Evolutionary conservation across 1,140 invertebrate species (phyloP).

Genomic region (Cotesia glomerata): DNA sequence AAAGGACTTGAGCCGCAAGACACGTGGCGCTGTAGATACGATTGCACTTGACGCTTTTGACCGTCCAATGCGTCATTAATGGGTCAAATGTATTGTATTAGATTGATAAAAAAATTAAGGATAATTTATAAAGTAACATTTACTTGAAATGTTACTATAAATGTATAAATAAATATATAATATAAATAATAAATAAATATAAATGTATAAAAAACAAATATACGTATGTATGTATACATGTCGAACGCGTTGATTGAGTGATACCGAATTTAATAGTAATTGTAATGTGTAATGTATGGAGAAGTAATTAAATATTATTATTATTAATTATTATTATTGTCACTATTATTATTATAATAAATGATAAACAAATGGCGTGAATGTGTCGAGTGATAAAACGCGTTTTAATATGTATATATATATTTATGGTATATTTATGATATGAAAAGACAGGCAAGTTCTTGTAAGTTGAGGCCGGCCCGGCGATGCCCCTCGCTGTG

Average conservation of each 20-base stretch:
- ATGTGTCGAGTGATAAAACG: not conserved
- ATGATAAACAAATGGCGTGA: constrained; percentile 23
- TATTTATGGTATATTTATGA: not conserved
- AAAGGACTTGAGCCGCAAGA: constrained; percentile 44
- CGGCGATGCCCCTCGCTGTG: constrained; percentile 64
- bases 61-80: constrained; percentile 55
- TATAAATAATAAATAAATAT: constrained; percentile 29
- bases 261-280: not conserved
- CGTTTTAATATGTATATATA: constrained; percentile 12
- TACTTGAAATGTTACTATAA: not conserved
- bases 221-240: not conserved
- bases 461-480: constrained; percentile 52
- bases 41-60: constrained; percentile 30
- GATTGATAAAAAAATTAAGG: not conserved
- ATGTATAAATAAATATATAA: constrained; percentile 28
- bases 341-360: not conserved
- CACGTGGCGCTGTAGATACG: constrained; percentile 51
- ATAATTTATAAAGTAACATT: constrained; percentile 1
- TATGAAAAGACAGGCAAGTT: constrained; percentile 17
- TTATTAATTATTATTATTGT: constrained; percentile 32
- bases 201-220: constrained; percentile 35
- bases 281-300: too few species aligned
- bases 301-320: constrained; percentile 20
- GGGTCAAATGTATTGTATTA: constrained; percentile 38
- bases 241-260: not conserved